Evolutionary conservation across 1,140 invertebrate genomes (phyloP).

Genomic region (Zaprionus inermis): DNA sequence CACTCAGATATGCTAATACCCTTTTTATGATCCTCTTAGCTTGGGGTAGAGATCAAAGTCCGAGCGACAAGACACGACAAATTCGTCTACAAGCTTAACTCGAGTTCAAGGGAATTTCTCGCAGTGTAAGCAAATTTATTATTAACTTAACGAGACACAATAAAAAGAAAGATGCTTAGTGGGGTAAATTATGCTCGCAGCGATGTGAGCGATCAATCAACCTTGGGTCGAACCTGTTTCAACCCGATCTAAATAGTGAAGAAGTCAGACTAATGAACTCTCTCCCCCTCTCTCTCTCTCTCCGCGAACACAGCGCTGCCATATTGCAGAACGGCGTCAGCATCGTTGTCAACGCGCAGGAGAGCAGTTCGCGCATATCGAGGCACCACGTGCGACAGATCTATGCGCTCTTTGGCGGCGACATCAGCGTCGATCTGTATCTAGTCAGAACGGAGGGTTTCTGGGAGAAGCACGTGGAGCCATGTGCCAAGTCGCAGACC

Average conservation of each 20-base stretch:
- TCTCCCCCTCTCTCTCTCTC: background rate
- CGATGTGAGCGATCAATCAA: constrained; percentile 42
- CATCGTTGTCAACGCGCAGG: constrained; percentile 88
- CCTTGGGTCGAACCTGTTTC: background rate
- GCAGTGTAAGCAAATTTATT: constrained; percentile 33
- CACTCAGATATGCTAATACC: constrained; percentile 36
- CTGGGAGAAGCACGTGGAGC: constrained; percentile 91
- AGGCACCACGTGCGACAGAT: constrained; percentile 87
- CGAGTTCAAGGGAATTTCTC: background rate
- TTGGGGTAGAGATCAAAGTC: background rate
- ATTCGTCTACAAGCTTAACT: background rate
- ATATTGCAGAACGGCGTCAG: constrained; percentile 85
- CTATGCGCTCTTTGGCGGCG: constrained; percentile 85
- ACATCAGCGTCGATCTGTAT: constrained; percentile 86
- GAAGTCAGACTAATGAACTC: constrained; percentile 4
- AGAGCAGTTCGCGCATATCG: constrained; percentile 87
- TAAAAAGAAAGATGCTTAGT: constrained; percentile 30
- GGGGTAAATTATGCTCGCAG: constrained; percentile 54
- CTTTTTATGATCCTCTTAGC: constrained; percentile 19
- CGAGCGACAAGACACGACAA: background rate
- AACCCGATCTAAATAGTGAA: background rate
- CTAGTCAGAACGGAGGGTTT: constrained; percentile 89
- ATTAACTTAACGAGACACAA: constrained; percentile 50
- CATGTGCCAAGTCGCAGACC: constrained; percentile 87
- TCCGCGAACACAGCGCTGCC: constrained; percentile 61